Evolutionary conservation across 2,113 vertebrate genomes (phyloP).

Genomic region (Sclerurus mexicanus): DNA sequence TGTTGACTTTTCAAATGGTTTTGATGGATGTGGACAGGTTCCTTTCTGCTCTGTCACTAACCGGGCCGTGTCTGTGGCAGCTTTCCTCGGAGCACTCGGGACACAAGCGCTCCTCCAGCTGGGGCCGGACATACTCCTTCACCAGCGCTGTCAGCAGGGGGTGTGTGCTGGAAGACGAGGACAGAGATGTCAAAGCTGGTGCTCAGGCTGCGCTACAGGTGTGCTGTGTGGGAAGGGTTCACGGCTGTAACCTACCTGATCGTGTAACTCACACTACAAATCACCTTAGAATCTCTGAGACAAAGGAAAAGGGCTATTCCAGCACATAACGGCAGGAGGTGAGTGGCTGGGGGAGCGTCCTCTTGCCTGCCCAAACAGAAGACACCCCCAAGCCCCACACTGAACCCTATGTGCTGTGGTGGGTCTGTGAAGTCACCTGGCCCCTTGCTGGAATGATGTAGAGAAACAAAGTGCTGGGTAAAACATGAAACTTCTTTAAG

Average conservation of each 20-base stretch:
- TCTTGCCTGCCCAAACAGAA: neutral
- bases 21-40: accelerated
- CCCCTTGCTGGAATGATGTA: neutral
- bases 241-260: accelerated
- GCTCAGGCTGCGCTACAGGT: slow-evolving; percentile 91
- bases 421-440: neutral
- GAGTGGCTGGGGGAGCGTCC: neutral
- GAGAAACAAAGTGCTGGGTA: neutral
- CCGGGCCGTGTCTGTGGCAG: slow-evolving; percentile 51
- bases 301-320: neutral
- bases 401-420: neutral
- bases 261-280: accelerated
- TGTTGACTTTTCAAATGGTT: neutral
- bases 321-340: neutral
- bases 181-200: slow-evolving; percentile 87
- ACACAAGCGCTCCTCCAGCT: slow-evolving; percentile 93
- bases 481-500: neutral
- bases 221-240: neutral
- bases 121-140: slow-evolving; percentile 95
- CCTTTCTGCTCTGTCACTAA: neutral
- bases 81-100: slow-evolving; percentile 73
- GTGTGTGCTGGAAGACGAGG: slow-evolving; percentile 86
- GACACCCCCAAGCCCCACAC: neutral
- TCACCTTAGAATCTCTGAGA: accelerated
- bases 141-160: slow-evolving; percentile 93